These are phyloP conservation scores for Anthophora plumipes DNA, from an alignment of 2,888 invertebrate genomes.

Conservation along the genomic window DNA sequence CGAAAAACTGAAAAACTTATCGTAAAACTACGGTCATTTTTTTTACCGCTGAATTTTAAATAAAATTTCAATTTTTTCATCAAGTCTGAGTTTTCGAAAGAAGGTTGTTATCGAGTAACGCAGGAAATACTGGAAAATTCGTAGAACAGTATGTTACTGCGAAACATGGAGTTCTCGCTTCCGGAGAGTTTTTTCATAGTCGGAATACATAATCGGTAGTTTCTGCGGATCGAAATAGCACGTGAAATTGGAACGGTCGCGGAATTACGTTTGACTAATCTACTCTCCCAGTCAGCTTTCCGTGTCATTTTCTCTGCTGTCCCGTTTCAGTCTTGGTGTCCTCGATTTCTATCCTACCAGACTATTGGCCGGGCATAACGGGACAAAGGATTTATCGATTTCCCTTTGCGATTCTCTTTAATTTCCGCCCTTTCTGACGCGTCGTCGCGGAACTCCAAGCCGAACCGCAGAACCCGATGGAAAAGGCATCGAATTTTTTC, in stretches of 20 bases:
- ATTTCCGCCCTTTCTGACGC: constrained; percentile 66
- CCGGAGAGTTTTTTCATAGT: not conserved
- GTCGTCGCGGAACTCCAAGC: not conserved
- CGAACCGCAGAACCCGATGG: not conserved
- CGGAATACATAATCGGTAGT: not conserved
- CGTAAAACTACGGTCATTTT: no score
- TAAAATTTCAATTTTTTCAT: no score
- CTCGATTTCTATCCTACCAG: constrained; percentile 27
- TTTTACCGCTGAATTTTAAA: no score
- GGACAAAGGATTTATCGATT: constrained; percentile 75
- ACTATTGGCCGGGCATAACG: constrained; percentile 56
- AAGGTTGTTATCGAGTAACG: no score
- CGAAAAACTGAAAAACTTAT: no score
- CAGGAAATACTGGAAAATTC: no score
- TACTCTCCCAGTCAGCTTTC: not conserved
- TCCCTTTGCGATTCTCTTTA: constrained; percentile 72
- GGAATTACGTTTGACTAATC: constrained; percentile 51
- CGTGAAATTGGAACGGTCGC: constrained; percentile 12
- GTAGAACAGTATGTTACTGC: no score
- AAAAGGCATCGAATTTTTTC: not conserved
- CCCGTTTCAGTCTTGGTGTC: constrained; percentile 13
- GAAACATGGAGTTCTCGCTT: no score
- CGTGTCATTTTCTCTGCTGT: constrained; percentile 11
- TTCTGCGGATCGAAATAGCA: constrained; percentile 3
- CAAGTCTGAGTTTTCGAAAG: no score